phyloP scores from a whole-genome alignment of 2,888 invertebrate genomes.

The Ceraclea dissimilis region DNA sequence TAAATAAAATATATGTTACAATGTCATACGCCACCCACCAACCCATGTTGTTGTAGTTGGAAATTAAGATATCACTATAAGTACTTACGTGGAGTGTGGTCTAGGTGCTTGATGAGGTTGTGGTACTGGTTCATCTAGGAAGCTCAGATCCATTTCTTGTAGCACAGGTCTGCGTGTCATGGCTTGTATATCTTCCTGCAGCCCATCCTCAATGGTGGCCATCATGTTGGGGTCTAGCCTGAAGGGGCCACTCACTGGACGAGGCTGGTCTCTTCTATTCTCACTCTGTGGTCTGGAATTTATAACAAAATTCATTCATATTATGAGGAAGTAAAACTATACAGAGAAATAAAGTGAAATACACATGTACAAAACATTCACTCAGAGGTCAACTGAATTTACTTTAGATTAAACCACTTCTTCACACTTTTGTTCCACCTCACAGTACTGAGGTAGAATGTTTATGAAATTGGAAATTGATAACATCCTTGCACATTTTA shows the following conservation, averaged over 20 bases:
- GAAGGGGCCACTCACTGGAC: slow-evolving; percentile 62
- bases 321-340: background rate
- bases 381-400: background rate
- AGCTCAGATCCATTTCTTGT: slow-evolving; percentile 45
- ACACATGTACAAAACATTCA: background rate
- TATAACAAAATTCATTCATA: too few relatives aligned
- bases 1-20: slow-evolving; percentile 16
- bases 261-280: slow-evolving; percentile 28
- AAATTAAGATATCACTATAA: too few relatives aligned
- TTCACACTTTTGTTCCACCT: too few relatives aligned
- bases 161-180: slow-evolving; percentile 34
- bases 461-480: too few relatives aligned
- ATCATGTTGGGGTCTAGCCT: slow-evolving; percentile 68
- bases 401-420: too few relatives aligned
- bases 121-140: slow-evolving; percentile 44
- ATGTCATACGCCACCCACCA: too few relatives aligned
- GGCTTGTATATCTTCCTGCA: slow-evolving; percentile 37
- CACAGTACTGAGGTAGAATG: too few relatives aligned
- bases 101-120: slow-evolving; percentile 29
- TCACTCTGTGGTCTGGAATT: slow-evolving; percentile 5
- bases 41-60: too few relatives aligned
- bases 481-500: too few relatives aligned
- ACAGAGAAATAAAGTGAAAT: background rate
- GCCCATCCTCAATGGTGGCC: slow-evolving; percentile 55
- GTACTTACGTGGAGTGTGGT: background rate